Evolutionary conservation across 2,113 vertebrate species (phyloP).

Genomic region (Larimichthys crocea): DNA sequence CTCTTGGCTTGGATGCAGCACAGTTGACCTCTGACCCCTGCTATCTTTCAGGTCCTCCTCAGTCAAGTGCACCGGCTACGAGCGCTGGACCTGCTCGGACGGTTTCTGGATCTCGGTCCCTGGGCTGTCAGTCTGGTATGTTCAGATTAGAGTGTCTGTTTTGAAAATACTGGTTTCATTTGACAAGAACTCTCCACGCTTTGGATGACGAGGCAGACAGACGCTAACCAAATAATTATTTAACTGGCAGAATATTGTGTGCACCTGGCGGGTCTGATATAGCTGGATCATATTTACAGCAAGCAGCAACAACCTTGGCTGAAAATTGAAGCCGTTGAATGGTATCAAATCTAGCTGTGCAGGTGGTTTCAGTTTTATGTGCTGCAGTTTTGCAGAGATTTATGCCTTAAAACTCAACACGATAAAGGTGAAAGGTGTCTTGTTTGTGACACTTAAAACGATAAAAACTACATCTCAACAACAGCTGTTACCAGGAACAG

Average conservation of each 20-base stretch:
- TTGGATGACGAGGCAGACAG: background rate
- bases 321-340: background rate
- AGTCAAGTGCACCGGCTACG: slow-evolving; percentile 97
- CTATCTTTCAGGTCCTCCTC: slow-evolving; percentile 91
- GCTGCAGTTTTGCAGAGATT: background rate
- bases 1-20: background rate
- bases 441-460: background rate
- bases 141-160: background rate
- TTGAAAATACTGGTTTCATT: background rate
- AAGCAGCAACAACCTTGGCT: background rate
- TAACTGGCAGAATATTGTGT: background rate
- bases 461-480: background rate
- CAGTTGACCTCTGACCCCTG: slow-evolving; percentile 53
- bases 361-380: background rate
- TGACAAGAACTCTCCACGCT: background rate
- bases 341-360: background rate
- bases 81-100: slow-evolving; percentile 93
- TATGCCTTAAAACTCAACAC: background rate
- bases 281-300: background rate
- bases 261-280: background rate
- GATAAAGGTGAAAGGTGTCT: background rate
- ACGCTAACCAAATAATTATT: background rate
- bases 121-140: slow-evolving; percentile 97
- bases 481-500: background rate
- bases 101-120: slow-evolving; percentile 96